Evolutionary conservation across 2,888 invertebrate genomes (phyloP).

Genomic region (Perizoma flavofasciatum): DNA sequence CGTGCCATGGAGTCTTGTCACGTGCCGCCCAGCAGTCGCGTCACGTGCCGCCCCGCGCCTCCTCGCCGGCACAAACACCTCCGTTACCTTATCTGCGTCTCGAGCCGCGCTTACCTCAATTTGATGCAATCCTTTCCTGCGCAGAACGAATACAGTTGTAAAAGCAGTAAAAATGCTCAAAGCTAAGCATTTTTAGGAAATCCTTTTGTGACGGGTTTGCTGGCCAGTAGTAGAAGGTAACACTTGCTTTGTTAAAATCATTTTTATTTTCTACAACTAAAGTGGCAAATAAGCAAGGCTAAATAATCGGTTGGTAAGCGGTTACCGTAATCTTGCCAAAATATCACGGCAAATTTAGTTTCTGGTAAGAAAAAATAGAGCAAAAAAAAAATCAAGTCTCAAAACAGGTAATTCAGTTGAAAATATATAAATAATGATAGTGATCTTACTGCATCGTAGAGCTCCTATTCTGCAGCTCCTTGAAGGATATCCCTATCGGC

Average conservation of each 20-base stretch:
- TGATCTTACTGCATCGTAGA: not conserved
- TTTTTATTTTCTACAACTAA: too few relatives aligned
- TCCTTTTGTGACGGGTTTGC: too few relatives aligned
- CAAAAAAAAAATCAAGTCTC: too few relatives aligned
- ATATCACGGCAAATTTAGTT: too few relatives aligned
- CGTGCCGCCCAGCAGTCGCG: not conserved
- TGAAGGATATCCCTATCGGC: conserved; percentile 47
- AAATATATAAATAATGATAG: not conserved
- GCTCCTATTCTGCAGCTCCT: conserved; percentile 10
- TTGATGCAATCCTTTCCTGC: conserved; percentile 41
- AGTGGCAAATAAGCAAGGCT: too few relatives aligned
- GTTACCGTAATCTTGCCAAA: too few relatives aligned
- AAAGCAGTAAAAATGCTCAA: conserved; percentile 8
- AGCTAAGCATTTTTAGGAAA: not conserved
- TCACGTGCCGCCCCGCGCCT: conserved; percentile 1
- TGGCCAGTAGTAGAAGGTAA: too few relatives aligned
- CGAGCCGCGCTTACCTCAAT: conserved; percentile 38
- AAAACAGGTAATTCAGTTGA: too few relatives aligned
- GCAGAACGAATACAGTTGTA: not conserved
- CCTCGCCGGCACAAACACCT: conserved; percentile 7
- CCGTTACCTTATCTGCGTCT: conserved; percentile 34
- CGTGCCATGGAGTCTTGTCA: too few relatives aligned
- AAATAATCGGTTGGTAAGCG: too few relatives aligned
- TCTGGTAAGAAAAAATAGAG: too few relatives aligned
- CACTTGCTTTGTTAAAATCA: too few relatives aligned